Conservation (phyloP, 2,113 vertebrate genomes). For the Eclectus roratus region DNA sequence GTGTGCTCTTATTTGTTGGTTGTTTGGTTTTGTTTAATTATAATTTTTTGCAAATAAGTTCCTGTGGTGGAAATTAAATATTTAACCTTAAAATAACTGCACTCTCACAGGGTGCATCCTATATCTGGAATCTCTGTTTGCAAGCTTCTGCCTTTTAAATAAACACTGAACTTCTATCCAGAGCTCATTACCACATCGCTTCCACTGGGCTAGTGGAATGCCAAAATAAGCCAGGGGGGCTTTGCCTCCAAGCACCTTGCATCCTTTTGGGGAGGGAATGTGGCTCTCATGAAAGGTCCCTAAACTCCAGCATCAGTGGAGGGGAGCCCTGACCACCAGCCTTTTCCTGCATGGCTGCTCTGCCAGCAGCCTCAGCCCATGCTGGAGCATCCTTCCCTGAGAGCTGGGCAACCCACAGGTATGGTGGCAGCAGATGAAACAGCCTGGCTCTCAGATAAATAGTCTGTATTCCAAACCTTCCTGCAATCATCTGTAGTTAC, state of each 20-base stretch:
- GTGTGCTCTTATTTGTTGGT: background rate
- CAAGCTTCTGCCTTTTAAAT: background rate
- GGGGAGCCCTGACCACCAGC: fast-evolving
- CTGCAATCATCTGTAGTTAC: background rate
- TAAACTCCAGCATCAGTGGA: background rate
- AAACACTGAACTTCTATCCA: background rate
- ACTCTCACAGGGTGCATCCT: background rate
- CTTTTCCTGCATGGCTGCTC: fast-evolving
- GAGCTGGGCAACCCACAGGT: background rate
- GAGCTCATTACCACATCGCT: background rate
- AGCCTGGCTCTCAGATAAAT: background rate
- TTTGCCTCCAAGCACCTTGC: background rate
- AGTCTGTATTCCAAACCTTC: background rate
- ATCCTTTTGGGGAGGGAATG: fast-evolving
- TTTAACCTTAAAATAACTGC: conserved; percentile 8
- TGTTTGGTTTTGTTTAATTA: background rate
- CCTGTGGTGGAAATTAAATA: background rate
- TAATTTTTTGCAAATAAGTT: background rate
- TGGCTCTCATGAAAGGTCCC: background rate
- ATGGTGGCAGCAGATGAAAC: background rate
- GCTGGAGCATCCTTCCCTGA: background rate
- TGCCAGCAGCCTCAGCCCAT: fast-evolving
- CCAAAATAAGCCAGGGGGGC: background rate
- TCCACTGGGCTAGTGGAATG: background rate
- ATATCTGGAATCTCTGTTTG: background rate